Evolutionary conservation across 1,140 invertebrate species (phyloP).

Genomic region (Pseudoatta argentina): DNA sequence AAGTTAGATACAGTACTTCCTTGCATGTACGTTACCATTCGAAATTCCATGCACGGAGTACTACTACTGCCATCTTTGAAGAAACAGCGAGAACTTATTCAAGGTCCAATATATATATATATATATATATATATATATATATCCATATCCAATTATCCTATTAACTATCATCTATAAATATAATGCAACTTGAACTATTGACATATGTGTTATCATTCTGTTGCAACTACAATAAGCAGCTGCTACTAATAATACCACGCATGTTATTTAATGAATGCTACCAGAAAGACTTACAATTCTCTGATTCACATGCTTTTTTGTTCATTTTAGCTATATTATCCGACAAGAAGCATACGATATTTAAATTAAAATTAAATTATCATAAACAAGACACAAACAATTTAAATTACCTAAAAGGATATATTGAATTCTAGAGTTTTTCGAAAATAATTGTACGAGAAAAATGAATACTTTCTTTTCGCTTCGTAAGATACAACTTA

Average conservation of each 20-base stretch:
- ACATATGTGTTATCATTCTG: slow-evolving; percentile 21
- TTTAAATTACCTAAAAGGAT: background rate
- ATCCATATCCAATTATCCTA: too few species aligned
- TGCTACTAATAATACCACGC: slow-evolving; percentile 20
- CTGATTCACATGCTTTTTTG: background rate
- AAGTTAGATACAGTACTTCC: too few species aligned
- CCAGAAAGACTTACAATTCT: background rate
- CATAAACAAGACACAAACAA: background rate
- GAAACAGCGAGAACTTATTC: too few species aligned
- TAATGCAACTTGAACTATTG: slow-evolving; percentile 16
- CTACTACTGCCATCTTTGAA: too few species aligned
- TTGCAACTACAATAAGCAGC: slow-evolving; percentile 42
- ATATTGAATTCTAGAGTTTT: background rate
- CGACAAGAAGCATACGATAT: background rate
- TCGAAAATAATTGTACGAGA: background rate
- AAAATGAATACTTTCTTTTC: background rate
- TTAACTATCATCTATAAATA: slow-evolving; percentile 10
- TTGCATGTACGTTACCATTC: too few species aligned
- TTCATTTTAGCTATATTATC: background rate
- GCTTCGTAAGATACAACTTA: too few species aligned
- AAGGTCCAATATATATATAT: too few species aligned
- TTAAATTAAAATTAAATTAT: background rate
- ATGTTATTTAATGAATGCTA: slow-evolving; percentile 10
- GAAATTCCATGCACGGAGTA: too few species aligned
- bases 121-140: too few species aligned